These are phyloP conservation scores for Temnothorax nylanderi DNA, from an alignment of 1,140 invertebrate species.

Conservation along the genomic window DNA sequence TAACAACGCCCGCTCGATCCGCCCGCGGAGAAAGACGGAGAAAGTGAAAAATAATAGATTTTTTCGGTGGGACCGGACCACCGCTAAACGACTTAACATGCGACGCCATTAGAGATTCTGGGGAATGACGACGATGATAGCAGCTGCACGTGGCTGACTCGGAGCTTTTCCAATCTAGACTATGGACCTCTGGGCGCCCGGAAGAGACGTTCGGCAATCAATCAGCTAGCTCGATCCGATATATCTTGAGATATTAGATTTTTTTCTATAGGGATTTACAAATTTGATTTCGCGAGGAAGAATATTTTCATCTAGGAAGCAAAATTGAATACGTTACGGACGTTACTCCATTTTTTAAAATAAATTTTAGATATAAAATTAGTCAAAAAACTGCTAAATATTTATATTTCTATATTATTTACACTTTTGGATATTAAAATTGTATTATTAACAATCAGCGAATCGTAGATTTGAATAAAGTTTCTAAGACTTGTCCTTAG, in stretches of 20 bases:
- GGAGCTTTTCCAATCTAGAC: conserved; percentile 41
- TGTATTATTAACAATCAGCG: background rate
- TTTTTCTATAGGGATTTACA: conserved; percentile 12
- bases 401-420: background rate
- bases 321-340: background rate
- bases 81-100: conserved; percentile 73
- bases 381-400: background rate
- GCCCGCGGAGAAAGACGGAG: conserved; percentile 22
- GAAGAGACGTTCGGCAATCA: conserved; percentile 36
- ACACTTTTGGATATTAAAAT: background rate
- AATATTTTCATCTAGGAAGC: background rate
- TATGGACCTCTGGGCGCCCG: conserved; percentile 22
- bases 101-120: conserved; percentile 65
- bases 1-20: conserved; percentile 51
- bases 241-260: conserved; percentile 51
- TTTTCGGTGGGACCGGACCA: conserved; percentile 63
- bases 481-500: background rate
- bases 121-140: conserved; percentile 7
- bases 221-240: conserved; percentile 38
- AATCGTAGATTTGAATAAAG: background rate
- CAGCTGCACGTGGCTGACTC: conserved; percentile 1
- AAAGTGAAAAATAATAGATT: conserved; percentile 81
- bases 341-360: background rate
- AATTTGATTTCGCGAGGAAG: conserved; percentile 12
- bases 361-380: background rate